Conservation (phyloP, 1,140 invertebrate species). For the Bombus waltoni region DNA sequence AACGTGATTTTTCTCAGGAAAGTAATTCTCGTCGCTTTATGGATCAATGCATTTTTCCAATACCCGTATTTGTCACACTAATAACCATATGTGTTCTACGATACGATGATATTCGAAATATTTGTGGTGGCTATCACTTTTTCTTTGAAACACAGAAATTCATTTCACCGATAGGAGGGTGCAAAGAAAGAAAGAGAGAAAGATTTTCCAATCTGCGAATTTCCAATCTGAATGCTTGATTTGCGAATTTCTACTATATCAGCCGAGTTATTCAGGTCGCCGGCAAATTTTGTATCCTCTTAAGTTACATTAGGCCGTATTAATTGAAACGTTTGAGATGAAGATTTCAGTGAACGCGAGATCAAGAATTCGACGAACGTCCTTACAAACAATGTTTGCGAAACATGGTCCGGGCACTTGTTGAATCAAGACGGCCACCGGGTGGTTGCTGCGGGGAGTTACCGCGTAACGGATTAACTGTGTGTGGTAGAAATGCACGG, state of each 20-base stretch:
- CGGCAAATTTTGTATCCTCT: too few relatives aligned
- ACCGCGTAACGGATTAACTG: constrained; percentile 77
- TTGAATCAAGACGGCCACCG: constrained; percentile 77
- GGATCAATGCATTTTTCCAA: neutral
- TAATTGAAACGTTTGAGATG: neutral
- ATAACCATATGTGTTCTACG: neutral
- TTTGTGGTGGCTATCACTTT: neutral
- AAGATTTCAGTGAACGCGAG: constrained; percentile 25
- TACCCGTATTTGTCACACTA: neutral
- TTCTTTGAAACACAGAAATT: neutral
- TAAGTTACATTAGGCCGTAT: too few relatives aligned
- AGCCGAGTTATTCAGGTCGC: too few relatives aligned
- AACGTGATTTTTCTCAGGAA: constrained; percentile 39
- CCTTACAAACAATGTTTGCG: constrained; percentile 67
- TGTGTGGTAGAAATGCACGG: constrained; percentile 68
- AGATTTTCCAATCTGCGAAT: too few relatives aligned
- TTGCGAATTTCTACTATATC: neutral
- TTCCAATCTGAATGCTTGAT: neutral
- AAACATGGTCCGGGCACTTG: constrained; percentile 76
- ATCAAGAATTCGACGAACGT: constrained; percentile 33
- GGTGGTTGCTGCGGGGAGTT: constrained; percentile 52
- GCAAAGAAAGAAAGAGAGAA: too few relatives aligned
- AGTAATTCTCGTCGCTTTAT: constrained; percentile 17
- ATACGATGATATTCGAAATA: too few relatives aligned
- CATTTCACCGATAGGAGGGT: neutral